Conservation (phyloP, 2,113 vertebrate genomes). For the Anhinga anhinga region DNA sequence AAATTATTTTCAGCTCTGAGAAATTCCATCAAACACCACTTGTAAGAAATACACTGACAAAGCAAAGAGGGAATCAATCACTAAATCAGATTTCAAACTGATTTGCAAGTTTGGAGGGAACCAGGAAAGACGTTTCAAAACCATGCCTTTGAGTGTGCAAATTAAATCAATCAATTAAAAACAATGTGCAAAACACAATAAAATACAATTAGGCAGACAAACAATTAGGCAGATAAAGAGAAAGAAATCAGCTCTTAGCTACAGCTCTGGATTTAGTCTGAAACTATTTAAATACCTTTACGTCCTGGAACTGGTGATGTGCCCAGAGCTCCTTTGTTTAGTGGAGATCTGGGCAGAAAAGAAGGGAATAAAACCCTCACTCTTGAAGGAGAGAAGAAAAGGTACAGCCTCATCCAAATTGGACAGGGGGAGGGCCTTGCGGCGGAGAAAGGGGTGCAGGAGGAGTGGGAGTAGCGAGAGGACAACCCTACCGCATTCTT, state of each 20-base stretch:
- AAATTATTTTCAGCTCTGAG: not conserved
- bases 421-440: conserved; percentile 79
- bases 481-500: conserved; percentile 79
- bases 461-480: conserved; percentile 73
- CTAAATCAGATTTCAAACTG: not conserved
- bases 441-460: conserved; percentile 54
- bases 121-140: not conserved
- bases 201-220: not conserved
- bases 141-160: not conserved
- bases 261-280: not conserved
- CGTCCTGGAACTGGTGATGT: conserved; percentile 59
- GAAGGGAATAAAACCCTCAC: conserved; percentile 77
- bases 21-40: not conserved
- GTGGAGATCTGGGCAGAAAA: conserved; percentile 62
- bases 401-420: conserved; percentile 79
- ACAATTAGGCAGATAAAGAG: conserved; percentile 25
- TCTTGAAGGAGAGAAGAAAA: conserved; percentile 79
- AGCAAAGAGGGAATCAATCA: not conserved
- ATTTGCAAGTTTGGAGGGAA: not conserved
- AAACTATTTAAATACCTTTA: conserved; percentile 54
- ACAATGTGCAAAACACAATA: not conserved
- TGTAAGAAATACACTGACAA: not conserved
- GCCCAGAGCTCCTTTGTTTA: conserved; percentile 75
- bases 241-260: not conserved
- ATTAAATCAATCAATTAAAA: not conserved